phyloP scores from a whole-genome alignment of 2,797 vertebrate genomes.

The Coluber constrictor region DNA sequence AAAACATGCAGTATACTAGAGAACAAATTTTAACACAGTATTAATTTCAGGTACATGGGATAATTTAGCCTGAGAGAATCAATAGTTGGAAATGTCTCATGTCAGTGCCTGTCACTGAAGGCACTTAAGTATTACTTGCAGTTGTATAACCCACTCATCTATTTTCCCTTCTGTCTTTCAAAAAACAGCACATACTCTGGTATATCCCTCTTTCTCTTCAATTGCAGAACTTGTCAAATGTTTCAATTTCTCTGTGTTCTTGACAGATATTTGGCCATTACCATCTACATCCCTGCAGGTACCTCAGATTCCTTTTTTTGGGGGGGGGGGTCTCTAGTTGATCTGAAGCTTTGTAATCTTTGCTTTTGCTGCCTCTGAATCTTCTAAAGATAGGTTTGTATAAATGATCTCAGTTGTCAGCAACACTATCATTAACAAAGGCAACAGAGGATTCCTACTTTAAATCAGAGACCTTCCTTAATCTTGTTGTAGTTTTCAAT shows the following conservation, averaged over 20 bases:
- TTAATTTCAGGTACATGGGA: neutral
- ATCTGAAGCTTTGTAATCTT: neutral
- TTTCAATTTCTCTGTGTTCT: neutral
- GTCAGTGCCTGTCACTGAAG: neutral
- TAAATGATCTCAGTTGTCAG: neutral
- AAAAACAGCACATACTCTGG: neutral
- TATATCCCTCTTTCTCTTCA: neutral
- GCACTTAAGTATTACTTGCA: neutral
- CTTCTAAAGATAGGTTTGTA: neutral
- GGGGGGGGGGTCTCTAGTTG: neutral
- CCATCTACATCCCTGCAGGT: neutral
- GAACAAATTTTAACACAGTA: neutral
- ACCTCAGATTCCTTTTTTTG: neutral
- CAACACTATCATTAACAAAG: neutral
- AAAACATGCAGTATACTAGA: neutral
- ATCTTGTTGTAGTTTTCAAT: neutral
- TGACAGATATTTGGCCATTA: neutral
- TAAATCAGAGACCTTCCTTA: neutral
- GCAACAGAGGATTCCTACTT: neutral
- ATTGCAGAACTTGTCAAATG: neutral
- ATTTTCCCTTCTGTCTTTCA: neutral
- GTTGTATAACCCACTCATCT: neutral
- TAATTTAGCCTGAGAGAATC: neutral
- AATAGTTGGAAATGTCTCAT: neutral
- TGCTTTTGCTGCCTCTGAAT: neutral